Conservation (phyloP, 1,140 invertebrate species). For the Drosophila truncata region DNA sequence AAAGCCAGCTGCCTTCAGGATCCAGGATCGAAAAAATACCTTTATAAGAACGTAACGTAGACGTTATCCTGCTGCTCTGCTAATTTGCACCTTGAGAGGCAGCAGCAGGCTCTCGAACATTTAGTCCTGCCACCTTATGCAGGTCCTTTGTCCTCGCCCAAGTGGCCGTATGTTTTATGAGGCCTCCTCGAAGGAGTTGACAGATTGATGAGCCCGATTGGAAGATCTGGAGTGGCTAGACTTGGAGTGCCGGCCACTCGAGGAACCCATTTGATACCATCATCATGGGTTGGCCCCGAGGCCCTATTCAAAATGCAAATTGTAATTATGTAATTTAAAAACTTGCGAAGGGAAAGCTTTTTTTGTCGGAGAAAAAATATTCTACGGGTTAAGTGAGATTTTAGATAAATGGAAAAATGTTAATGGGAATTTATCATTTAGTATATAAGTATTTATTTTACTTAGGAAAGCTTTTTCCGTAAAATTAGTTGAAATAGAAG, state of each 20-base stretch:
- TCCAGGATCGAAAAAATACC: neutral
- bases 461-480: neutral
- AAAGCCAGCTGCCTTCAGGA: constrained; percentile 22
- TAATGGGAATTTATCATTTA: neutral
- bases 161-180: constrained; percentile 60
- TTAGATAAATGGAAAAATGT: neutral
- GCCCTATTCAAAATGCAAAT: constrained; percentile 21
- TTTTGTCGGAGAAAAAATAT: neutral
- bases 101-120: constrained; percentile 18
- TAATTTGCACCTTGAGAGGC: constrained; percentile 77
- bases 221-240: constrained; percentile 15
- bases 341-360: neutral
- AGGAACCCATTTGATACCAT: constrained; percentile 55
- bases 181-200: constrained; percentile 54
- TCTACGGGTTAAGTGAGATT: constrained; percentile 1
- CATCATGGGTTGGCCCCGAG: constrained; percentile 22
- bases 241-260: constrained; percentile 42
- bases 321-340: constrained; percentile 13
- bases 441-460: too few relatives aligned
- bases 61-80: constrained; percentile 43
- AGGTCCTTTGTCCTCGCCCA: constrained; percentile 59
- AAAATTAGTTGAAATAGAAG: neutral
- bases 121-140: constrained; percentile 50
- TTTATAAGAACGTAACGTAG: constrained; percentile 1
- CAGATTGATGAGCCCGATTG: constrained; percentile 74